These are phyloP conservation scores for Petrocephalus schoutedeni DNA, from an alignment of 2,797 vertebrate genomes.

Conservation along the genomic window DNA sequence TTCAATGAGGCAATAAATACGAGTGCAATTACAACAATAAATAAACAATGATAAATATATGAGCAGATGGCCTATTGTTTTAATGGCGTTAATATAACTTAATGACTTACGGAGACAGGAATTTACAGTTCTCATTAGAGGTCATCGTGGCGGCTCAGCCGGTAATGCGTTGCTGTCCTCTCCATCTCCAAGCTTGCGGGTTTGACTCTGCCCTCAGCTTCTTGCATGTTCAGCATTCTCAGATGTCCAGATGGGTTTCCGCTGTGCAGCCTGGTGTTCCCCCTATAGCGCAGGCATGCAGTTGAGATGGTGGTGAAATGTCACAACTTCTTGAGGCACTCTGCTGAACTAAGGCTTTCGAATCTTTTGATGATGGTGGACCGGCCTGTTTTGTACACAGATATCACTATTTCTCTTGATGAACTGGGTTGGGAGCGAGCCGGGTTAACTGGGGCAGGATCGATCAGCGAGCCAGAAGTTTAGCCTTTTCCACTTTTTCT, in stretches of 20 bases:
- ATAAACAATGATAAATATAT: not conserved
- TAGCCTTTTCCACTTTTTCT: not conserved
- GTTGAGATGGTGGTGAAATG: not conserved
- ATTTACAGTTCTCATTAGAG: not conserved
- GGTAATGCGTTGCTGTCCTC: not conserved
- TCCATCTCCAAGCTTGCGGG: not conserved
- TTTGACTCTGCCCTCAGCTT: not conserved
- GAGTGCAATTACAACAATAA: not conserved
- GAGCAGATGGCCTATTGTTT: not conserved
- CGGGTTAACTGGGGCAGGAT: not conserved
- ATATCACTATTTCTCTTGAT: not conserved
- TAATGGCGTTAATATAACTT: not conserved
- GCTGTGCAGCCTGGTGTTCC: not conserved
- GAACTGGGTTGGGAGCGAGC: not conserved
- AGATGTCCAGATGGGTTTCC: not conserved
- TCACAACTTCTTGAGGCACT: not conserved
- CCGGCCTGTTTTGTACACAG: not conserved
- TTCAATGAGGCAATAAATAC: not conserved
- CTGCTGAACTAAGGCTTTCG: not conserved
- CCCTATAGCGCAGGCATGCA: not conserved
- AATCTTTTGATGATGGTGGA: not conserved
- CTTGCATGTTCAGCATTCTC: not conserved
- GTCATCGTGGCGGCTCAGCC: not conserved
- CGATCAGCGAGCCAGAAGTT: not conserved
- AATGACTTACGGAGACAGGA: not conserved